Conservation (phyloP, 1,140 invertebrate genomes). For the Galendromus occidentalis region DNA sequence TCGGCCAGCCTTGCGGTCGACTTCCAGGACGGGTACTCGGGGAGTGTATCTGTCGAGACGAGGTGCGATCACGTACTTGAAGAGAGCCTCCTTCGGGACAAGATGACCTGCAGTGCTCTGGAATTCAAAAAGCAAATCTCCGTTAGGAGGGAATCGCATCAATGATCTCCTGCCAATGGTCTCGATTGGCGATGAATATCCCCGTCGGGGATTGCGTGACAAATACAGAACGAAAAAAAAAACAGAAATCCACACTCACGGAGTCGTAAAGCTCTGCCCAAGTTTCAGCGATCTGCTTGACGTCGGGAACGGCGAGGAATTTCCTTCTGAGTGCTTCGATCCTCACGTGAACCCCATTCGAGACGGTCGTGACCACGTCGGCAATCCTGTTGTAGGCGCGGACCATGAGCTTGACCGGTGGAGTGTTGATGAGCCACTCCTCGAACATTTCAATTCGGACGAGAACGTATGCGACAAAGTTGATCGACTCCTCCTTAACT, state of each 20-base stretch:
- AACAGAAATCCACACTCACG: neutral
- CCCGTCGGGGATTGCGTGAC: too few relatives aligned
- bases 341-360: neutral
- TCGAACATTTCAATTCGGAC: neutral
- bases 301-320: neutral
- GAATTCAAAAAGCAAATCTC: neutral
- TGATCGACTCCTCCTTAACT: neutral
- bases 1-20: constrained; percentile 1
- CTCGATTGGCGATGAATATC: too few relatives aligned
- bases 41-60: neutral
- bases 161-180: too few relatives aligned
- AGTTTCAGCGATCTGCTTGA: neutral
- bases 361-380: neutral
- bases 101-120: constrained; percentile 1
- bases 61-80: neutral
- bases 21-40: neutral
- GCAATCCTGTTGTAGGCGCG: neutral
- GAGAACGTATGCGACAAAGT: neutral
- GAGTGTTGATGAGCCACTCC: neutral
- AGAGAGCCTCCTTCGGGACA: neutral
- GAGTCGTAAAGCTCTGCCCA: constrained; percentile 8
- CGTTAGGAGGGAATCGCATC: too few relatives aligned
- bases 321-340: neutral
- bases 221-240: too few relatives aligned
- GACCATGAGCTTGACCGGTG: neutral